phyloP scores from a whole-genome alignment of 2,888 invertebrate species.

The Sarcophaga subvicina region DNA sequence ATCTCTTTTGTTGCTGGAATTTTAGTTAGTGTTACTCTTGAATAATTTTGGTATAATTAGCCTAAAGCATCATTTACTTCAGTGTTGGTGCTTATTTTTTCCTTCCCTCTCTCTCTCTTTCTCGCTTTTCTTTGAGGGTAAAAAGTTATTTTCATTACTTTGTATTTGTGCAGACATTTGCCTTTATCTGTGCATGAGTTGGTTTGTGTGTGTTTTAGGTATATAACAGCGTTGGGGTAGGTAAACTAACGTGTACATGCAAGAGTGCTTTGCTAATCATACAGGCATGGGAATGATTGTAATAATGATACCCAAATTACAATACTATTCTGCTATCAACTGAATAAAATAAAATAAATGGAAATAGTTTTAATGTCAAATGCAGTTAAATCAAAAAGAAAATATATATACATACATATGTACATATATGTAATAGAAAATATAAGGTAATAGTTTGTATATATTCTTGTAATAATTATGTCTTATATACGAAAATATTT shows the following conservation, averaged over 20 bases:
- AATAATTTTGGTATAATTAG: slow-evolving; percentile 69
- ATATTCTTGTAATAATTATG: too few species aligned
- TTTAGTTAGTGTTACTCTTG: slow-evolving; percentile 67
- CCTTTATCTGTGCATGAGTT: not conserved
- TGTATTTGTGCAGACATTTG: slow-evolving; percentile 4
- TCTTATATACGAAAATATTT: not conserved
- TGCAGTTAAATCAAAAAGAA: too few species aligned
- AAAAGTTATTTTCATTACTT: slow-evolving; percentile 1
- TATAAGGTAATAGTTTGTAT: too few species aligned
- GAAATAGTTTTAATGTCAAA: not conserved
- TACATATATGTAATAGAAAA: too few species aligned
- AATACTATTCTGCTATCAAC: slow-evolving; percentile 42
- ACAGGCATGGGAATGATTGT: slow-evolving; percentile 59
- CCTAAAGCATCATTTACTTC: slow-evolving; percentile 66
- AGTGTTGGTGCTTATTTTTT: slow-evolving; percentile 33
- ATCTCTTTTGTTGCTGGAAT: slow-evolving; percentile 52
- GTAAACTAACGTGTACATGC: too few species aligned
- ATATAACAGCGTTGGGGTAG: too few species aligned
- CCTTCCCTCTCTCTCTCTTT: not conserved
- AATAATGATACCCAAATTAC: slow-evolving; percentile 57
- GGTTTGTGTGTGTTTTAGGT: slow-evolving; percentile 4
- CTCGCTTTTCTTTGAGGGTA: not conserved
- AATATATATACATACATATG: too few species aligned
- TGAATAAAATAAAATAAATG: slow-evolving; percentile 22
- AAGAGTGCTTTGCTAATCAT: slow-evolving; percentile 7